These are phyloP conservation scores for Panorpa germanica DNA, from an alignment of 2,888 invertebrate species.

Conservation along the genomic window DNA sequence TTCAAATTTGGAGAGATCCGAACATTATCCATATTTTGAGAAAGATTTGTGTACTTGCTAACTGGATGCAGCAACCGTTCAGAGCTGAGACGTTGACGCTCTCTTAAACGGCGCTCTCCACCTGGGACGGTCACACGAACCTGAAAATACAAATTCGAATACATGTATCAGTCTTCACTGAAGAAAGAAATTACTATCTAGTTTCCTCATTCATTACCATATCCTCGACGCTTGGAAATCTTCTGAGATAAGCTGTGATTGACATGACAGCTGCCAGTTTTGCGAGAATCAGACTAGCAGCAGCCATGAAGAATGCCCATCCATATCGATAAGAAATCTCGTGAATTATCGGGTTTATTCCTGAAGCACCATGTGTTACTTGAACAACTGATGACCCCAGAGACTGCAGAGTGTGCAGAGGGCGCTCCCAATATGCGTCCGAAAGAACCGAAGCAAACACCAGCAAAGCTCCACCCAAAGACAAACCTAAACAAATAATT, in stretches of 20 bases:
- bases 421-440: slow-evolving; percentile 31
- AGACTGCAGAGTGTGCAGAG: too few relatives aligned
- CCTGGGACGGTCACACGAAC: slow-evolving; percentile 40
- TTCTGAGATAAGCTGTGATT: slow-evolving; percentile 35
- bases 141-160: slow-evolving; percentile 17
- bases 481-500: slow-evolving; percentile 38
- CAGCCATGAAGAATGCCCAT: slow-evolving; percentile 41
- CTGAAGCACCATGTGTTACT: slow-evolving; percentile 5
- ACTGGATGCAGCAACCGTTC: too few relatives aligned
- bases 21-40: too few relatives aligned
- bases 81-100: too few relatives aligned
- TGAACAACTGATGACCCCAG: slow-evolving; percentile 5
- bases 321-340: slow-evolving; percentile 40
- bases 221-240: slow-evolving; percentile 37
- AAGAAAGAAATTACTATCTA: background rate
- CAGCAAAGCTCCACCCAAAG: slow-evolving; percentile 37
- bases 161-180: too few relatives aligned
- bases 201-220: slow-evolving; percentile 25
- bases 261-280: slow-evolving; percentile 35
- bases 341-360: too few relatives aligned
- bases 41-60: too few relatives aligned
- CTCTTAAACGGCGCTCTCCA: slow-evolving; percentile 32
- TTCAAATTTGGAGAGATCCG: too few relatives aligned
- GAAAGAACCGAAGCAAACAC: slow-evolving; percentile 38
- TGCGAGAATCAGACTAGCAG: slow-evolving; percentile 35